These are phyloP conservation scores for Threskiornis aethiopicus DNA, from an alignment of 2,797 vertebrate species.

Conservation along the genomic window DNA sequence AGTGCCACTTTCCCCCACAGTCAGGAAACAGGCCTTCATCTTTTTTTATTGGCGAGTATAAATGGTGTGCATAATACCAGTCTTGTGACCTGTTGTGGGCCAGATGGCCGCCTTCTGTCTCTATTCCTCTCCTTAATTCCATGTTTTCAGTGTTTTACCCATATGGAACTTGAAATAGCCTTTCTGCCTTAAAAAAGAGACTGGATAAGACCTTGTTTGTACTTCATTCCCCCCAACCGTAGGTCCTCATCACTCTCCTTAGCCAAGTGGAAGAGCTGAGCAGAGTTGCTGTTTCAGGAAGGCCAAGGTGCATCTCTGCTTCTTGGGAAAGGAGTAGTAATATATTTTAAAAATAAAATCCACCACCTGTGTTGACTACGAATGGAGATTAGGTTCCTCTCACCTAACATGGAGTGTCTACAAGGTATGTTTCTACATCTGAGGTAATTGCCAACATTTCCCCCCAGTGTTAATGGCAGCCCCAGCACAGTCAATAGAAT, in stretches of 20 bases:
- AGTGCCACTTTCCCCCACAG: background rate
- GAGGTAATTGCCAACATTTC: background rate
- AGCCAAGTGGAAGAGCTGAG: background rate
- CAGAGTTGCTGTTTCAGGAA: background rate
- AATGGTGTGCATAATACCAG: background rate
- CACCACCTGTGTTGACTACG: rapidly evolving
- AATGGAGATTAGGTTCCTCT: background rate
- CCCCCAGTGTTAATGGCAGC: too few species aligned
- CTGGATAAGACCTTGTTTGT: background rate
- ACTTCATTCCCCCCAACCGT: rapidly evolving
- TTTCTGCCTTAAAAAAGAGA: background rate
- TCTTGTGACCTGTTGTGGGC: background rate
- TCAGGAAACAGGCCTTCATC: background rate
- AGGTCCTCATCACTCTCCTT: background rate
- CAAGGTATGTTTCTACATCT: background rate
- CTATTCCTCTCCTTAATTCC: background rate
- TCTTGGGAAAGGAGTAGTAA: background rate
- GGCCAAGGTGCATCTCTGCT: background rate
- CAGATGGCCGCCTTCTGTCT: background rate
- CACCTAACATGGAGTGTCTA: background rate
- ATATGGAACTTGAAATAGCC: background rate
- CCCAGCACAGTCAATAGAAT: background rate
- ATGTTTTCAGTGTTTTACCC: background rate
- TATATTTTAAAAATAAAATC: background rate
- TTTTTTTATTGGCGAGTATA: background rate